Base-by-base conservation (phyloP, 2,113 vertebrate species). In the Lycaon pictus region DNA sequence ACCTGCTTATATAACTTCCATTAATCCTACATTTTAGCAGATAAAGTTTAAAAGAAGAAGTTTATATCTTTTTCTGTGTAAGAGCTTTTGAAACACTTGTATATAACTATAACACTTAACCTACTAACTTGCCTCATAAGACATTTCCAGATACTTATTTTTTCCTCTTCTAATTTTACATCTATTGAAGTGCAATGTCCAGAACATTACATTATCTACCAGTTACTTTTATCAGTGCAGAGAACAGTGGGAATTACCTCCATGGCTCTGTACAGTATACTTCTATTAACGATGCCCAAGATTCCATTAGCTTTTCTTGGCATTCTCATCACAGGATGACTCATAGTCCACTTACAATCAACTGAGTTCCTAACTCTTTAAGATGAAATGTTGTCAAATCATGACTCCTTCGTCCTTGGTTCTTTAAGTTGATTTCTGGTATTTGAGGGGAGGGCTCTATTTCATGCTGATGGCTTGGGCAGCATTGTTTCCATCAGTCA, bases 241-340 rank as follows among this genome's bases (percentile, higher is more conserved):
- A 88, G 85, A 58, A 94, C 62, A 60, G 25, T 79, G 72, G 89
- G 65, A 72, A 88, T 71, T 69, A 62, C 51, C 37, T 82, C 58
- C 23, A 76, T 37, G 55, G 87, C 48, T 96, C 71, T 79, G 16
- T 62, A 71, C 22, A 76, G 60, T 88, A 29, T 55, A 72, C 22
- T 92, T 93, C 92, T 98, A 93, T 93, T 96, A 97, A 93, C 23
- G 84, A 92, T 97, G 96, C 76, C 96, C 84, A 88, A 82, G 76
- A 93, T 86, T 96, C 94, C 98, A 98, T 98, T 98, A 97, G 92
- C 71, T 95, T 93, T 97, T 96, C 97, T 97, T 97, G 96, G 97
- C 96, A 97, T 82, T 79, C 84, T 82, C 88, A 83, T 97, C 48
- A 88, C 53, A 86, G 25, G 60, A 96, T 98, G 97, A 98, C 96